Base-by-base conservation (phyloP, 2,797 vertebrate genomes). In the Melopsittacus undulatus region DNA sequence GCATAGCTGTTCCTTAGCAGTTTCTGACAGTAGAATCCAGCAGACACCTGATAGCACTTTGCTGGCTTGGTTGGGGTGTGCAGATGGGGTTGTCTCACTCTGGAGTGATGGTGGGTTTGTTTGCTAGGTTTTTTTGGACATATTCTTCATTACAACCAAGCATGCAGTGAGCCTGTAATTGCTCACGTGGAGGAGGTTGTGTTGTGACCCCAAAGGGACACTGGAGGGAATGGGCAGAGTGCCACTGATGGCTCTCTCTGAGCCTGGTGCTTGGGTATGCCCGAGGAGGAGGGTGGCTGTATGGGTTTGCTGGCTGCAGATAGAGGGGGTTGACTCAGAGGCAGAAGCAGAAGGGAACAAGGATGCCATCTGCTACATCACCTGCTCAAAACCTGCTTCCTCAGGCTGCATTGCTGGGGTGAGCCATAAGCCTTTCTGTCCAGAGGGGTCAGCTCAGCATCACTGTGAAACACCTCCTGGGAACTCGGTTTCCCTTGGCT, bases 231-330 rank as follows among this genome's bases (percentile, higher is more conserved):
- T 38, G 2, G 2, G 48, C 52, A 42, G 70, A 23, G 40, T 24
- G 48, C 32, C 11, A 1, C 68, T 49, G 66, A 5, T 2, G 2
- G 45, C 45, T 34, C 11, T 3, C 13, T 45, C 46, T 0, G 1
- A 54, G 56, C 51, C n/a, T 64, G 66, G 66, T 54, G 40, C 51
- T 52, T 13, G 45, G 13, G 8, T 34, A 66, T 76, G 83, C 73
- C 48, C 23, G 1, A 2, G 8, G 56, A 67, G 61, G 21, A 63
- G 43, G 30, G 77, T n/a, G 43, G 43, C 64, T 70, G 11, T 13
- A 0, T 0, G 6, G 32, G 9, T 54, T 49, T 27, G 7, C 54
- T 56, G 66, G n/a, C 30, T 2, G 11, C 42, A 30, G 24, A 10
- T 34, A 13, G 34, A 29, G 5, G 0, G 4, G 46, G 15, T 23